These are phyloP conservation scores for Cyclina sinensis DNA, from an alignment of 1,140 invertebrate species.

Conservation along the genomic window DNA sequence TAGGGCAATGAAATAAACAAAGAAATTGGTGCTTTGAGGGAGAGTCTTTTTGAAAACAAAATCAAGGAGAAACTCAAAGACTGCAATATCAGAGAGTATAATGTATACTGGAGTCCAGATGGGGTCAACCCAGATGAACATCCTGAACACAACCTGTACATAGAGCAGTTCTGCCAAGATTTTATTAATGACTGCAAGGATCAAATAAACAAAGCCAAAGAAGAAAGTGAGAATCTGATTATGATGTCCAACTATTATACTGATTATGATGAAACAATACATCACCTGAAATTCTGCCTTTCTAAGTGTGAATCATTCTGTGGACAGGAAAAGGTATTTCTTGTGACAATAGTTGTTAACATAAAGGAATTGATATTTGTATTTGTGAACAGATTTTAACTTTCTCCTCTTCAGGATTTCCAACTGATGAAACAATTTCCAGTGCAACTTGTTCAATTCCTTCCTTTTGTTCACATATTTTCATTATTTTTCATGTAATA, in stretches of 20 bases:
- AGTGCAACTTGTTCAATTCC: no score
- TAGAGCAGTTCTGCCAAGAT: conserved; percentile 75
- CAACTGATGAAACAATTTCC: no score
- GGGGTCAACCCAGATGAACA: conserved; percentile 74
- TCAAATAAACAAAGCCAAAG: conserved; percentile 73
- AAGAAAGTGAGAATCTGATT: conserved; percentile 65
- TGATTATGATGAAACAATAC: conserved; percentile 93
- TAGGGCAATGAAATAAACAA: conserved; percentile 66
- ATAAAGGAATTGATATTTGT: no score
- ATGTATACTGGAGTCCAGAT: conserved; percentile 67
- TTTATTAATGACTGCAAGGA: conserved; percentile 75
- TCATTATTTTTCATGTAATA: no score
- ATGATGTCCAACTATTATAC: conserved; percentile 74
- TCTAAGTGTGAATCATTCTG: conserved; percentile 88
- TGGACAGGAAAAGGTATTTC: conserved; percentile 65
- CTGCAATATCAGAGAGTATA: conserved; percentile 58
- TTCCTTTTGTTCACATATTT: no score
- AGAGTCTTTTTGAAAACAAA: conserved; percentile 55
- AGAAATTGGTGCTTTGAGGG: conserved; percentile 65
- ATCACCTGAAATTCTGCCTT: conserved; percentile 98
- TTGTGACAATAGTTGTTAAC: no score
- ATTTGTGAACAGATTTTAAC: no score
- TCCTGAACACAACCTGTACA: conserved; percentile 76
- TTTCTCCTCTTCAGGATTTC: no score
- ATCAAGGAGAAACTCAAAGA: conserved; percentile 56